A percentile compares a stretch with the other conserved stretches of the same genome.
phyloP scores from a whole-genome alignment of 2,797 vertebrate genomes.

The Esox masquinongy region DNA sequence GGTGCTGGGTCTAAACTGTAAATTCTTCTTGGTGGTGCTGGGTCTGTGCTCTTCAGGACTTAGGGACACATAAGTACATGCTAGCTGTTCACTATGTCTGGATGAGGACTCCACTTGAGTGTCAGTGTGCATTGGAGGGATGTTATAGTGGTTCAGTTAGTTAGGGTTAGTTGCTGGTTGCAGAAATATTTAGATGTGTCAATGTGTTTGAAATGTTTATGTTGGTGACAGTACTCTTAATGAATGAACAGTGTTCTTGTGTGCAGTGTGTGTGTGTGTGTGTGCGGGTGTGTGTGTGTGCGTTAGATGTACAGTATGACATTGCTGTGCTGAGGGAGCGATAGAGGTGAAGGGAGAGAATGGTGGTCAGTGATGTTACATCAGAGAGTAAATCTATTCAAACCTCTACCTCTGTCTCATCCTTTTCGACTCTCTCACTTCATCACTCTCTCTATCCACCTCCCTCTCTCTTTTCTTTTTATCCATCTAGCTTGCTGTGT shows the following conservation, averaged over 20 bases:
- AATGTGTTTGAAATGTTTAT: not conserved
- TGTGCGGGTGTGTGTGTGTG: slow-evolving; percentile 30
- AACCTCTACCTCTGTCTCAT: not conserved
- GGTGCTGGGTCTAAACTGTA: not conserved
- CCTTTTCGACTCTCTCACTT: not conserved
- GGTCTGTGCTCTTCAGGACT: not conserved
- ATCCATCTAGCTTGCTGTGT: not conserved
- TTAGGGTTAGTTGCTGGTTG: slow-evolving; percentile 3
- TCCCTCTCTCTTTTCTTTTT: not conserved
- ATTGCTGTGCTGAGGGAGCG: slow-evolving; percentile 36
- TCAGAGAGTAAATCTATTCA: not conserved
- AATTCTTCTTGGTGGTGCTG: not conserved
- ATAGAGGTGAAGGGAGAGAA: slow-evolving; percentile 70
- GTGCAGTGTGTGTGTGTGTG: slow-evolving; percentile 22
- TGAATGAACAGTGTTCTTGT: slow-evolving; percentile 5
- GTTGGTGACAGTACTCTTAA: not conserved
- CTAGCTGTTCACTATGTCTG: not conserved
- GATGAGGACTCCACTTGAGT: not conserved
- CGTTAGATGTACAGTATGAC: slow-evolving; percentile 10
- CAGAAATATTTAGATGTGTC: no score
- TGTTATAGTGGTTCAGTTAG: not conserved
- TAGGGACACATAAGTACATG: not conserved
- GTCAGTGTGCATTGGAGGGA: not conserved
- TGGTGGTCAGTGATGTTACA: slow-evolving; percentile 56
- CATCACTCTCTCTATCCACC: not conserved